These are phyloP conservation scores for Charaxes varanes DNA, from an alignment of 1,140 invertebrate species.

Conservation along the genomic window DNA sequence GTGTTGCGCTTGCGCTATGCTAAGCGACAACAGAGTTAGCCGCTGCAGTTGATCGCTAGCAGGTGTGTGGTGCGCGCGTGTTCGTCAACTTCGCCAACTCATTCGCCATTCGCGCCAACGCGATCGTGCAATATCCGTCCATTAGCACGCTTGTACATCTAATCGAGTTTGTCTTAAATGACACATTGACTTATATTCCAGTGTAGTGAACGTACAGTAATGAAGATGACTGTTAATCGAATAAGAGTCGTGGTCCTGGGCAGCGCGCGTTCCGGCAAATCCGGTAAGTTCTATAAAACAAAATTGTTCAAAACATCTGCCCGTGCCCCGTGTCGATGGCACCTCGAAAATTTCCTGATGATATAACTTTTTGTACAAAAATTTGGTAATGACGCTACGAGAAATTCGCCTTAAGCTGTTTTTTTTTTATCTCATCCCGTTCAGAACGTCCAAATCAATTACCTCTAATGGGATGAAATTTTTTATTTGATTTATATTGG, in stretches of 20 bases:
- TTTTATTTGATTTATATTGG: constrained; percentile 41
- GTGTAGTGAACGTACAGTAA: constrained; percentile 52
- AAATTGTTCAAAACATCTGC: constrained; percentile 10
- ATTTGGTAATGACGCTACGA: constrained; percentile 15
- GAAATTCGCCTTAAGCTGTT: constrained; percentile 16
- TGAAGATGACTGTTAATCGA: constrained; percentile 77
- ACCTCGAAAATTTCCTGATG: constrained; percentile 16
- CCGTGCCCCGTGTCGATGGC: constrained; percentile 7
- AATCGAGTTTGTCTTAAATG: constrained; percentile 26
- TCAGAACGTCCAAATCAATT: constrained; percentile 46
- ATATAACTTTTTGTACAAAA: constrained; percentile 15
- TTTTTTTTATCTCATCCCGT: constrained; percentile 15
- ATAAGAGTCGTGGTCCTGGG: constrained; percentile 82
- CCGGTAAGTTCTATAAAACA: constrained; percentile 52
- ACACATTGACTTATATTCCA: constrained; percentile 30
- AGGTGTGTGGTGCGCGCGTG: constrained; percentile 64
- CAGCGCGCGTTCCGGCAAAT: constrained; percentile 80
- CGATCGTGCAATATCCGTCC: constrained; percentile 26
- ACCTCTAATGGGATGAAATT: constrained; percentile 38
- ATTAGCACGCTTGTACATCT: constrained; percentile 5
- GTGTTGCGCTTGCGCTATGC: constrained; percentile 40
- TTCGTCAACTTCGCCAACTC: constrained; percentile 48
- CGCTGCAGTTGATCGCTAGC: constrained; percentile 62
- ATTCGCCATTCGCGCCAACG: constrained; percentile 47
- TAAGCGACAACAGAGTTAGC: constrained; percentile 57